Evolutionary conservation across 2,797 vertebrate species (phyloP).

Genomic region (Tragelaphus eurycerus): DNA sequence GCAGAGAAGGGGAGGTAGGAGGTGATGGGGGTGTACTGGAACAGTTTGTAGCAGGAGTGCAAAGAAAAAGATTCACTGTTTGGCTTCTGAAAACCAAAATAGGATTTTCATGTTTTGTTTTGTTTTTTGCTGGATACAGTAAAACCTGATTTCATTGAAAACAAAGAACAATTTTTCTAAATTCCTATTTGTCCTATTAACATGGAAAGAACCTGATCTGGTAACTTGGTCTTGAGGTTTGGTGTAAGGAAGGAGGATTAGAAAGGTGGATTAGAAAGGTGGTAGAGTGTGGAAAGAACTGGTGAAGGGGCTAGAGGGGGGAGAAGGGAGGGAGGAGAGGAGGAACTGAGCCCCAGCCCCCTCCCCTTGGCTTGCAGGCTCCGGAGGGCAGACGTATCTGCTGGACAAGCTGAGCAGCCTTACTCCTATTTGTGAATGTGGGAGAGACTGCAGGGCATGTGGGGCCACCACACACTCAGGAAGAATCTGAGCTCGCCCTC

Average conservation of each 20-base stretch:
- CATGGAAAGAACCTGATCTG: background rate
- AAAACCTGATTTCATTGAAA: background rate
- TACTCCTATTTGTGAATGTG: background rate
- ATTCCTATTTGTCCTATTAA: background rate
- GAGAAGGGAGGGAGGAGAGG: background rate
- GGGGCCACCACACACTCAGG: background rate
- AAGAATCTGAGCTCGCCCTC: background rate
- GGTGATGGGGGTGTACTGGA: background rate
- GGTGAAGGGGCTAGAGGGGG: fast-evolving
- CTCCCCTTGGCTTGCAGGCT: background rate
- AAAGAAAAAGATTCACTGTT: background rate
- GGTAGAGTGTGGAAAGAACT: background rate
- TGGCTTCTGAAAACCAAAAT: background rate
- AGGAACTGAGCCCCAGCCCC: background rate
- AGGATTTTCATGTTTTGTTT: background rate
- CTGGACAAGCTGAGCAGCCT: background rate
- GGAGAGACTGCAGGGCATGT: too few relatives aligned
- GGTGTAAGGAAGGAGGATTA: background rate
- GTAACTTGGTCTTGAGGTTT: background rate
- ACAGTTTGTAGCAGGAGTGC: background rate
- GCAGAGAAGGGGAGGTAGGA: background rate
- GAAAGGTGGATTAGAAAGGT: background rate
- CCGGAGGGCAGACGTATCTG: background rate
- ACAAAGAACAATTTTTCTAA: background rate
- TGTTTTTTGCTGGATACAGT: background rate